Evolutionary conservation across 2,797 vertebrate species (phyloP), one percentile per base, ranked within the genome.

Genomic region (Melanotaenia nigrans): DNA sequence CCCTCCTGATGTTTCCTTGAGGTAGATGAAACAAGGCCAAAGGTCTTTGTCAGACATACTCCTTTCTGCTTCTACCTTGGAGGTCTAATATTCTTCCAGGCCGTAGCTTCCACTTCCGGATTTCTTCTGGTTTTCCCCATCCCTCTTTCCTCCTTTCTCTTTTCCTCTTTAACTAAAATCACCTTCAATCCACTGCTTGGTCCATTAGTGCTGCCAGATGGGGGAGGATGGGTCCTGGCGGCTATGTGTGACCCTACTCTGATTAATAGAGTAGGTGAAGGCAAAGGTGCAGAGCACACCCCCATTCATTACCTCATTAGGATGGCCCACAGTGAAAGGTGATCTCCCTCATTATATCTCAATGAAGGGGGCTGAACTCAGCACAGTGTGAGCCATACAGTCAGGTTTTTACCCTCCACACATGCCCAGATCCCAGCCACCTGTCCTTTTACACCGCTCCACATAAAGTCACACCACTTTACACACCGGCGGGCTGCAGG

Each of bases 241-340:
- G 76, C 88, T 65, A 87, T 71, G 81, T 85, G 81, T 90, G 91
- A 93, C 92, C 89, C 91, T 89, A 55, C 89, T 93, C 85, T 93
- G 93, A 94, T 94, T 94, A 94, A 94, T 94, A 90, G 91, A 93
- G 89, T 93, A 92, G 91, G 93, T 91, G 90, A 92, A 93, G 88
- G 85, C 90, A 92, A 89, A 91, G 83, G 90, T 90, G 89, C 80
- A 69, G 82, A 57, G 75, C 85, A 81, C 87, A 70, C 80, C 87
- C 90, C 89, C 85, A 85, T 92, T 93, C 92, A 94, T 95, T 94
- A 93, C 86, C 92, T 92, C 91, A 92, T 94, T 93, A 94, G 87
- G 90, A 92, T 87, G 90, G 90, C 87, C 87, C 81, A 78, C 91
- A 85, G 89, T 82, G 87, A 85, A 90, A 93, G 93, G 93, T 94